Evolutionary conservation across 2,888 invertebrate species (phyloP), one percentile per base, ranked within the genome.

Genomic region (Zaprionus obscuricornis): DNA sequence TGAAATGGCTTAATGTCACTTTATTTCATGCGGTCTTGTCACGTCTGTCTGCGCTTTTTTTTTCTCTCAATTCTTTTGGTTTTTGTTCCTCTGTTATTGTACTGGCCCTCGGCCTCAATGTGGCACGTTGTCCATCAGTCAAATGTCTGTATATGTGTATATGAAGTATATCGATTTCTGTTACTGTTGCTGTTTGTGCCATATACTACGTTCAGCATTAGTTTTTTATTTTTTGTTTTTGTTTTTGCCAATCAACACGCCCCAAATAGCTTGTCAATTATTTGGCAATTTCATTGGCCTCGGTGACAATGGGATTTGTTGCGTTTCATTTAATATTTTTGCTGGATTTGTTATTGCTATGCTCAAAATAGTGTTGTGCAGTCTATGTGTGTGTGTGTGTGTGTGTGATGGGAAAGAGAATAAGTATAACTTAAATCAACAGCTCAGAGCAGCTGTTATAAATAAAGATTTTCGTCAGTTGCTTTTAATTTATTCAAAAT

Each of bases 1-100:
- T 79, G 81, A 79, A 79, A 81, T 79, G 78, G 78, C 78, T 81
- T 79, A 79, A 81, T 81, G 78, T 79, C 78, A 78, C 78, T 75
- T 79, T 81, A 70, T 79, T 81, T 81, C 81, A 71, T 81, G 81
- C 66, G 78, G 81, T 81, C 81, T 75, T 78, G 78, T 78, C 78
- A 78, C 78, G 81, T 75, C 65, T 81, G 69, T 77, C 73, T 65
- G 63, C 58, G 46, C 67, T 64, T 66, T 66, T 62, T 37, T 27
- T 36, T 46, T 10, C 39, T 5, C 37, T 29, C 11, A 10, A 17
- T 33, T 34, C 16, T 29, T 13, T 27, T 27, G 27, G 8, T 36
- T 36, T n/a, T 20, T 27, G 13, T 26, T 45, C 27, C 10, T 56
- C 34, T 54, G 47, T 52, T 59, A 62, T 65, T 52, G 39, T 46